Conservation (phyloP, 2,797 vertebrate species). For the Lemur catta region DNA sequence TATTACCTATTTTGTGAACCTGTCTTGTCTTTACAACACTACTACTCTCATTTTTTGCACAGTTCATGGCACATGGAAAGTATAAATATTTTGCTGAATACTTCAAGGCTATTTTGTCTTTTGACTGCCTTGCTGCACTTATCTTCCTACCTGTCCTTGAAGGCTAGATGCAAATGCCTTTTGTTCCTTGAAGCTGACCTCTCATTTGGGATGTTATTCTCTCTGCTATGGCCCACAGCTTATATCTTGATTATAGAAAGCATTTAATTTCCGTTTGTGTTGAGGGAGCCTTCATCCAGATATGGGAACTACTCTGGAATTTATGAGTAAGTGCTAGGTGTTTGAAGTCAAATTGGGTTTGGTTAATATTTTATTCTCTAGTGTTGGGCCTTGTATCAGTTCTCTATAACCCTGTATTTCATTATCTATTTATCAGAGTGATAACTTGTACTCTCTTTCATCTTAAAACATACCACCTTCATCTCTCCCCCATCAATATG, state of each 20-base stretch:
- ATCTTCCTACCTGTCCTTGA: background rate
- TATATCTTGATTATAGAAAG: background rate
- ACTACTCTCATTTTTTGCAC: background rate
- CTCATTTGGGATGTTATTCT: background rate
- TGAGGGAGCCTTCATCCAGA: background rate
- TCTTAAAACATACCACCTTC: conserved; percentile 41
- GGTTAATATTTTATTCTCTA: conserved; percentile 66
- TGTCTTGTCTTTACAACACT: background rate
- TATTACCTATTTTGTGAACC: background rate
- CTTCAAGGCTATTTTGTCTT: background rate
- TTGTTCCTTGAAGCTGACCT: background rate
- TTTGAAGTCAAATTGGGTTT: conserved; percentile 53
- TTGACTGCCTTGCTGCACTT: background rate
- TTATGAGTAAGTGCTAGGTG: conserved; percentile 21
- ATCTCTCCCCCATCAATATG: background rate
- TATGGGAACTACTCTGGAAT: conserved; percentile 11
- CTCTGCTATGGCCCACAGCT: background rate
- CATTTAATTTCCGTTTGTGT: conserved; percentile 47
- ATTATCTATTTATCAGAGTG: conserved; percentile 59
- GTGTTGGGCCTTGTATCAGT: conserved; percentile 28
- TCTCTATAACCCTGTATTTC: conserved; percentile 1
- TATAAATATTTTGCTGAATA: background rate
- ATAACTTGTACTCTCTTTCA: conserved; percentile 36
- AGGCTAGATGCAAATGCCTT: background rate
- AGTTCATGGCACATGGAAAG: background rate